phyloP scores from a whole-genome alignment of 2,113 vertebrate genomes.

The Turdus rufiventris region DNA sequence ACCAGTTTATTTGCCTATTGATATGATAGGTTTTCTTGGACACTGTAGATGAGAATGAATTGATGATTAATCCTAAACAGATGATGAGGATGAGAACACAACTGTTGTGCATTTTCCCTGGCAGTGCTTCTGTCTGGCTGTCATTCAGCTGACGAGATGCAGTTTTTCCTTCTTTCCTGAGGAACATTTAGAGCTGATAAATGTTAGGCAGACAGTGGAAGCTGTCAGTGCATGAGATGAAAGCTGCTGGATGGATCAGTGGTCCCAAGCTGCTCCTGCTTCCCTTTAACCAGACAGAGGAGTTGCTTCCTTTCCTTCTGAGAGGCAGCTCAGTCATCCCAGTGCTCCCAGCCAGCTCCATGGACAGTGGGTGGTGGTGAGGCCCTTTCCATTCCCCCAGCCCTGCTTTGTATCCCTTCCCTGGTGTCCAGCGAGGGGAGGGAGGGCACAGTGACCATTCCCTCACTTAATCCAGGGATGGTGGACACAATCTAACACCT shows the following conservation, averaged over 20 bases:
- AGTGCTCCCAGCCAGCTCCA: background rate
- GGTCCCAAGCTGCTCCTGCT: background rate
- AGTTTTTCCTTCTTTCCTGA: background rate
- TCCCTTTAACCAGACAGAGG: background rate
- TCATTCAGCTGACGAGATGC: background rate
- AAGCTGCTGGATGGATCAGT: background rate
- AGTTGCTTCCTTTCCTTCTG: background rate
- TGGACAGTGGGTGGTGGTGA: background rate
- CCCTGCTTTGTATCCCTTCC: background rate
- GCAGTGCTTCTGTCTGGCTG: background rate
- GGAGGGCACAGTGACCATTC: background rate
- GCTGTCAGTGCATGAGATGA: background rate
- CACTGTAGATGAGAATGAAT: background rate
- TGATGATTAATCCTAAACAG: background rate
- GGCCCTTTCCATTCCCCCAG: background rate
- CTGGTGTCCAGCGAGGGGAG: background rate
- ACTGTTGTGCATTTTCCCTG: background rate
- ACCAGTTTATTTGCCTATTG: background rate
- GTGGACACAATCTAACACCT: background rate
- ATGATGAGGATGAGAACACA: background rate
- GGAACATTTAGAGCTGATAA: background rate
- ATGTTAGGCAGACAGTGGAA: background rate
- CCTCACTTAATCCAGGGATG: background rate
- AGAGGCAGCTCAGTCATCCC: background rate
- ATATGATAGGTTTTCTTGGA: background rate